Base-by-base conservation (phyloP, 2,113 vertebrate genomes). In the Neoarius graeffei region DNA sequence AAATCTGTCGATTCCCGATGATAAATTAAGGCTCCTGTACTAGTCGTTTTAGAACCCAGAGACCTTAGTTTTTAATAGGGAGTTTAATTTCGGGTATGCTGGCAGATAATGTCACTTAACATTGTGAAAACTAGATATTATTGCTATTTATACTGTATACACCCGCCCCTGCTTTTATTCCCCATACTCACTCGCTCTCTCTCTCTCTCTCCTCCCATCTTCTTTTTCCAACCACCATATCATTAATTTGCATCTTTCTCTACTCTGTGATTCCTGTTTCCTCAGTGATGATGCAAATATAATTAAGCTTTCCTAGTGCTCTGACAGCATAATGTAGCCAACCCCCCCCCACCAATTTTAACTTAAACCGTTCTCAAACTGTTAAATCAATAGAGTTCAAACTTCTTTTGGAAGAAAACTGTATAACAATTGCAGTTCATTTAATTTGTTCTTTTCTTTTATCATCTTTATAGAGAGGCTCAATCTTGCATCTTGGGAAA, bases 41-140 rank as follows among this genome's bases (percentile, higher is more conserved):
- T 54, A 19, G 77, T 57, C 30, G 25, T 59, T 59, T 81, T 30
- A 8, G 30, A 19, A 25, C 35, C 7, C 0, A 4, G n/a, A 30
- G 48, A 52, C 11, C 27, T 69, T 19, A 59, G 77, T 57, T 66
- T 59, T 56, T 11, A 57, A 57, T 17, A 2, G 11, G 25, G 15
- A 69, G 57, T 11, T 82, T 82, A 82, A 82, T 82, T 57, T 62
- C 4, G 59, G 57, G 14, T 82, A 69, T 20, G 50, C 11, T 57
- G 62, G 57, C 62, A 82, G 80, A 82, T 82, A 82, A 82, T 82
- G 57, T 25, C 80, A 82, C 30, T 25, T 62, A 35, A 48, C 59
- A 62, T 48, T 82, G 80, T 82, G 80, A 48, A 82, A 62, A 82
- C 80, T 30, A 62, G 80, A 62, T 30, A 62, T 82, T 62, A 82